Evolutionary conservation across 2,797 vertebrate genomes (phyloP).

Genomic region (Setipinna tenuifilis): DNA sequence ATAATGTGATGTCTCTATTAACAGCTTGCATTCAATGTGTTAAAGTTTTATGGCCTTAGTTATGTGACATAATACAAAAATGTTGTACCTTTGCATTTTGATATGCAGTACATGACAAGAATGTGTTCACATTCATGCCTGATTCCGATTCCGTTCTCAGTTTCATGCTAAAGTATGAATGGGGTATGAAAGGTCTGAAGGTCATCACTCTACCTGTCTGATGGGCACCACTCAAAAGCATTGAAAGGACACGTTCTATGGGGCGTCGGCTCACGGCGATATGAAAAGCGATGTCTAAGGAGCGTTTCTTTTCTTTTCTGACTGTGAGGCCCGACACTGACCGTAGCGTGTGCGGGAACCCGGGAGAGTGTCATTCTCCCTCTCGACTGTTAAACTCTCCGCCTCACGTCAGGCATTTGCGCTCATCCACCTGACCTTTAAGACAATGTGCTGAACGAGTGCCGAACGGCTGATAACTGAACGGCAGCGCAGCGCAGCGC

Average conservation of each 20-base stretch:
- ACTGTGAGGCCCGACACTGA: background rate
- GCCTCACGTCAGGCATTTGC: background rate
- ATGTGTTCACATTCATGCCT: background rate
- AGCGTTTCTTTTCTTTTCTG: background rate
- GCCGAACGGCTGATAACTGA: background rate
- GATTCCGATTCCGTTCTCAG: background rate
- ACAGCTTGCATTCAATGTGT: conserved; percentile 62
- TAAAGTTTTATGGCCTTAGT: conserved; percentile 34
- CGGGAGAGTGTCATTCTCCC: background rate
- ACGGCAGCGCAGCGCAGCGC: background rate
- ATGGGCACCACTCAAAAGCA: background rate
- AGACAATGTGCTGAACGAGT: background rate
- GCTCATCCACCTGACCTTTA: conserved; percentile 2
- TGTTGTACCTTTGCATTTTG: background rate
- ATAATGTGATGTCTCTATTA: conserved; percentile 69
- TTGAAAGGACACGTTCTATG: background rate
- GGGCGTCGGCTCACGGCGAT: background rate
- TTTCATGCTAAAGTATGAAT: background rate
- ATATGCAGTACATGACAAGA: background rate
- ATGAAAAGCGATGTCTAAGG: background rate
- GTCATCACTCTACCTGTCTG: background rate
- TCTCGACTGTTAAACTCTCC: background rate
- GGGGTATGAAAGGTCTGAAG: background rate
- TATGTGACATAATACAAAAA: background rate
- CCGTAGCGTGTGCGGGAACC: background rate